Evolutionary conservation across 2,113 vertebrate species (phyloP).

Genomic region (Oceanites oceanicus): DNA sequence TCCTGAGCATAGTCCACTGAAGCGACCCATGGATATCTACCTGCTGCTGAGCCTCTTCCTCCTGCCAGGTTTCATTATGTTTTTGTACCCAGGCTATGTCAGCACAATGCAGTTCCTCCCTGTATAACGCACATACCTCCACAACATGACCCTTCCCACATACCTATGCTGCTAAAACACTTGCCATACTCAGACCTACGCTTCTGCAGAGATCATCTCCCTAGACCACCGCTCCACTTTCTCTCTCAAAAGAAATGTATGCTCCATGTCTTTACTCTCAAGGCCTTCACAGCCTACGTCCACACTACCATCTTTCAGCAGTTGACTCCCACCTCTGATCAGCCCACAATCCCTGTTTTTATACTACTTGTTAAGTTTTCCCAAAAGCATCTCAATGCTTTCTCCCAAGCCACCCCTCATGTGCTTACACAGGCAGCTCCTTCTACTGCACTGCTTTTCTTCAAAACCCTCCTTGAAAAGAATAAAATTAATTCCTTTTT

Average conservation of each 20-base stretch:
- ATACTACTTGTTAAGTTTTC: background rate
- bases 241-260: background rate
- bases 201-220: background rate
- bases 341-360: background rate
- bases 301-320: background rate
- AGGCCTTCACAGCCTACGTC: background rate
- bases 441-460: background rate
- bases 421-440: background rate
- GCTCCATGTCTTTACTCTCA: background rate
- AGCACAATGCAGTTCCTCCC: background rate
- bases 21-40: background rate
- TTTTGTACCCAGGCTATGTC: background rate
- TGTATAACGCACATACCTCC: background rate
- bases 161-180: background rate
- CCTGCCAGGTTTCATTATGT: background rate
- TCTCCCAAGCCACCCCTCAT: background rate
- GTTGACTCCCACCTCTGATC: background rate
- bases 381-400: background rate
- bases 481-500: background rate
- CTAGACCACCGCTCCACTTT: background rate
- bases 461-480: background rate
- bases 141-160: background rate
- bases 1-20: background rate
- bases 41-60: background rate
- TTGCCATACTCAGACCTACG: accelerated